A percentile compares a stretch with the other conserved stretches of the same genome.
Evolutionary conservation across 1,140 invertebrate genomes (phyloP).

Genomic region (Panagrolaimus sp.): DNA sequence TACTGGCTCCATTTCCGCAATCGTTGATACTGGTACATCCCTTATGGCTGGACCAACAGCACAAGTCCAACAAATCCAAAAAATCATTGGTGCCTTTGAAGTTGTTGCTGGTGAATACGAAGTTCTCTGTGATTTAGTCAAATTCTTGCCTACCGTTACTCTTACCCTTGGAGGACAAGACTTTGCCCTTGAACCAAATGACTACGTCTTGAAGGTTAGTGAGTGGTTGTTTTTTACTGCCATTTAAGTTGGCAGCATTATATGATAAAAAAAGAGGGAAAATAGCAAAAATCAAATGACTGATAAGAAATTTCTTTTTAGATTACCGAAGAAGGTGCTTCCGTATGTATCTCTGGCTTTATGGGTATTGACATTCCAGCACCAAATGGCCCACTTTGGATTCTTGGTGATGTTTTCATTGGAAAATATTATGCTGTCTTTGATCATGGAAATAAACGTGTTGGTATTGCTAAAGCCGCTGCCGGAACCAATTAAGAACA

Average conservation of each 20-base stretch:
- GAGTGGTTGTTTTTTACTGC: not conserved
- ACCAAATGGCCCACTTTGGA: constrained; percentile 65
- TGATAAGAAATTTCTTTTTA: not conserved
- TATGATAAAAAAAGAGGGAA: not conserved
- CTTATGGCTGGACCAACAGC: constrained; percentile 33
- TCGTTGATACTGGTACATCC: constrained; percentile 39
- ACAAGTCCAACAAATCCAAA: constrained; percentile 29
- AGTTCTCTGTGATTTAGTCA: constrained; percentile 59
- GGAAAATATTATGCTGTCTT: constrained; percentile 45
- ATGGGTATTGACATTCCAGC: constrained; percentile 87
- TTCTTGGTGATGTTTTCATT: constrained; percentile 48
- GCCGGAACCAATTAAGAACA: not conserved
- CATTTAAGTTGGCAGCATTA: not conserved
- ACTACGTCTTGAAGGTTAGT: constrained; percentile 38
- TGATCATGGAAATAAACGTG: constrained; percentile 43
- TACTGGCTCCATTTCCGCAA: constrained; percentile 15
- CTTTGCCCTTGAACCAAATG: constrained; percentile 27
- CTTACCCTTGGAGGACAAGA: constrained; percentile 34
- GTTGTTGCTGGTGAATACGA: constrained; percentile 52
- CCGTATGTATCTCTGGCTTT: constrained; percentile 63
- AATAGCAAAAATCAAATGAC: not conserved
- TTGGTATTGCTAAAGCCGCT: constrained; percentile 32
- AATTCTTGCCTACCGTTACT: constrained; percentile 54
- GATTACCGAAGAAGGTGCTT: constrained; percentile 38
- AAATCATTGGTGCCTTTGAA: constrained; percentile 29